Evolutionary conservation across 2,113 vertebrate species (phyloP), one percentile per base, ranked within the genome.

Genomic region (Amblyornis subalaris): DNA sequence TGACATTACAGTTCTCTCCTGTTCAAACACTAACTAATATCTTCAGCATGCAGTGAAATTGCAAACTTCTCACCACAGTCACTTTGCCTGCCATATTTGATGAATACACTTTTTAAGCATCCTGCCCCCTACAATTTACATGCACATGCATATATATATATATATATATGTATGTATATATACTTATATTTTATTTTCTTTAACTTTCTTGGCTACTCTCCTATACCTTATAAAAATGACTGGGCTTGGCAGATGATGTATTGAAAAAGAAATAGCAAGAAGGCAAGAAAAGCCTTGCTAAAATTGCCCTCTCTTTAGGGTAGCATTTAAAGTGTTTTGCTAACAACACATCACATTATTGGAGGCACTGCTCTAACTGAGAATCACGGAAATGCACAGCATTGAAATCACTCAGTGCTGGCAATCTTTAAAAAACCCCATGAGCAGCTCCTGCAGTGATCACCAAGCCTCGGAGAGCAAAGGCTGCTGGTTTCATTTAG

Each of bases 41-140:
- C 82, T 96, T 78, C 94, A 91, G 89, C 85, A 83, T 62, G 78
- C 9, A 24, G 44, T 66, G 73, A 42, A 92, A 96, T 57, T 10
- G 42, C 20, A 48, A 89, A 88, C 81, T 88, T 90, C 76, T 86
- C 86, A 95, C 90, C 94, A 79, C 89, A 74, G 58, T 75, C 14
- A 12, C 78, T 89, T 55, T 33, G 62, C 78, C 94, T 94, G 84
- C 90, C 91, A 44, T 89, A 57, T 88, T 89, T 85, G 60, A 95
- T 77, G 64, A 93, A 96, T 58, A 60, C 28, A 47, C 38, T 78
- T 88, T 71, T 81, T 35, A 72, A 93, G 71, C 54, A 85, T 88
- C 72, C 60, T 89, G 69, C n/a, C 65, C 62, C 47, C 65, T 70
- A 50, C 79, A 85, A 83, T 91, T 89, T 91, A 40, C 71, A 79